phyloP scores from a whole-genome alignment of 2,888 invertebrate species.

The Neocrepidodera transversa region DNA sequence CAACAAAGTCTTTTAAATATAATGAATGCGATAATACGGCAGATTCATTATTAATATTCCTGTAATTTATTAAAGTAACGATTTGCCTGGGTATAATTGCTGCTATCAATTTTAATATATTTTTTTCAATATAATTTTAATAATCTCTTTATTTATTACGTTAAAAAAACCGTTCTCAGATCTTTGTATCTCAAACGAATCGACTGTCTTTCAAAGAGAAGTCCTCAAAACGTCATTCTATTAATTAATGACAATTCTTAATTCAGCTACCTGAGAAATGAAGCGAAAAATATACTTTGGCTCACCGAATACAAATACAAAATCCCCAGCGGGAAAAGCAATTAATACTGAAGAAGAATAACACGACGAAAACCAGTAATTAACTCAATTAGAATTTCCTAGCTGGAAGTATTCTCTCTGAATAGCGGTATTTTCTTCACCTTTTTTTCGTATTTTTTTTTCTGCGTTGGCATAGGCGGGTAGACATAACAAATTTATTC shows the following conservation, averaged over 20 bases:
- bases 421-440: conserved; percentile 17
- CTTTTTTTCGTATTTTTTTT: background rate
- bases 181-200: conserved; percentile 12
- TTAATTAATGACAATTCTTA: conserved; percentile 25
- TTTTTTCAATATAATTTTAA: background rate
- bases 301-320: conserved; percentile 27
- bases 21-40: too few relatives aligned
- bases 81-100: too few relatives aligned
- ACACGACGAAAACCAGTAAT: conserved; percentile 34
- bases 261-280: conserved; percentile 33
- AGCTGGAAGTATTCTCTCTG: conserved; percentile 24
- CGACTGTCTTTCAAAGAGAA: conserved; percentile 15
- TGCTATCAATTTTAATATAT: too few relatives aligned
- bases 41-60: too few relatives aligned
- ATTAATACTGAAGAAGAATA: conserved; percentile 34
- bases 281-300: conserved; percentile 28
- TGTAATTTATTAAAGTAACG: too few relatives aligned
- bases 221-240: conserved; percentile 17
- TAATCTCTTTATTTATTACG: background rate
- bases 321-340: conserved; percentile 31
- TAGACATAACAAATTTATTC: background rate
- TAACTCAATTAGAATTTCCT: conserved; percentile 38
- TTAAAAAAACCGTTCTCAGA: background rate
- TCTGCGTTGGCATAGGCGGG: conserved; percentile 5
- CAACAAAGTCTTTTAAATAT: too few relatives aligned